A percentile compares a stretch with the other conserved stretches of the same genome.
These are phyloP conservation scores for Jaculus jaculus DNA, from an alignment of 2,113 vertebrate species.

Conservation along the genomic window DNA sequence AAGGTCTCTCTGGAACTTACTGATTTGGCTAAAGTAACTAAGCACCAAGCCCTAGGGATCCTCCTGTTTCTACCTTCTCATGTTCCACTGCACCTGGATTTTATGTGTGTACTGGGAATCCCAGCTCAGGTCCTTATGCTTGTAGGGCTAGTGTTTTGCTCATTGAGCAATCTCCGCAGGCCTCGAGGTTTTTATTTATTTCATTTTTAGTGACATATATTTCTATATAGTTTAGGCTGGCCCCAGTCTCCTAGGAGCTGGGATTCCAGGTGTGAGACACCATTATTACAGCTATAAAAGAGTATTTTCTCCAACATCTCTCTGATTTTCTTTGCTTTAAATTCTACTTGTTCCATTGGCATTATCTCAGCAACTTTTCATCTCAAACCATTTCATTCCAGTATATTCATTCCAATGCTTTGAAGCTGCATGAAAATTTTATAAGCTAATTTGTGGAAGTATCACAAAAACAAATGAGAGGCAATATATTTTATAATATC, in stretches of 20 bases:
- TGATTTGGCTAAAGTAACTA: no score
- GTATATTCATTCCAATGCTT: neutral
- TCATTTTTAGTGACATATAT: neutral
- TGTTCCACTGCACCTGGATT: no score
- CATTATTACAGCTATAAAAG: neutral
- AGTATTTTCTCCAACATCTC: neutral
- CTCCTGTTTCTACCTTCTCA: no score
- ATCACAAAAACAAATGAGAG: neutral
- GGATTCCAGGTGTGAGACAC: neutral
- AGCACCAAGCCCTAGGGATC: no score
- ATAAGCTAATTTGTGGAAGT: slow-evolving; percentile 44
- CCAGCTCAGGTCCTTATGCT: no score
- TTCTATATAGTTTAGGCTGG: neutral
- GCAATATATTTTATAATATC: neutral
- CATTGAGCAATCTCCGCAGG: no score
- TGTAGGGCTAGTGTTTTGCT: no score
- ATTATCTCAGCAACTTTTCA: slow-evolving; percentile 21
- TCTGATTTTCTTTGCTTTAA: neutral
- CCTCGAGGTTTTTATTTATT: no score
- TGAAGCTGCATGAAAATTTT: slow-evolving; percentile 25
- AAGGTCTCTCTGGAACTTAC: no score
- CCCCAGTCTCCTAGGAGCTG: neutral
- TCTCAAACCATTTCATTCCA: slow-evolving; percentile 15
- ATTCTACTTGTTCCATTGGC: neutral
- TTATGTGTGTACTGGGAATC: no score